A percentile compares a stretch with the other conserved stretches of the same genome.
These are phyloP conservation scores for Athetis lepigone DNA, from an alignment of 2,888 invertebrate species.

Conservation along the genomic window DNA sequence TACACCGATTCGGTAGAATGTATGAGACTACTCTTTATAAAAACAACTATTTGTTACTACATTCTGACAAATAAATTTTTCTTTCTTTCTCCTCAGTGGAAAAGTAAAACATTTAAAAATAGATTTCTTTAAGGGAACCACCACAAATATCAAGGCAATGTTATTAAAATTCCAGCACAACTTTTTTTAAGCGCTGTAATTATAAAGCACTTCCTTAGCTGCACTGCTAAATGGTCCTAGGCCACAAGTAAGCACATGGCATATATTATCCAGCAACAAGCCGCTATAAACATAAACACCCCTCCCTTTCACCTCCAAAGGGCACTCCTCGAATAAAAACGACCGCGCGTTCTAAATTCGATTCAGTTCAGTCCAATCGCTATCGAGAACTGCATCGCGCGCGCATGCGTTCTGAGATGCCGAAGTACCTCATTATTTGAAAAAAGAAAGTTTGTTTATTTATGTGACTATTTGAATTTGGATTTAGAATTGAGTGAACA, in stretches of 20 bases:
- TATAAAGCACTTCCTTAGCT: slow-evolving; percentile 54
- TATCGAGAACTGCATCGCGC: slow-evolving; percentile 60
- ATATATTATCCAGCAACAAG: slow-evolving; percentile 52
- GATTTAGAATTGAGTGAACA: slow-evolving; percentile 56
- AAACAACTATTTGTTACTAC: too few relatives aligned
- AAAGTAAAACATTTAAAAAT: too few relatives aligned
- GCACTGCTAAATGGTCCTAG: slow-evolving; percentile 42
- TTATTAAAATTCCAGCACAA: background rate
- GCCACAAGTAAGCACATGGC: slow-evolving; percentile 62
- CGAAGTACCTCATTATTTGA: slow-evolving; percentile 43
- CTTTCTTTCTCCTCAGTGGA: too few relatives aligned
- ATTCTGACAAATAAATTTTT: too few relatives aligned
- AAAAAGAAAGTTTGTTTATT: slow-evolving; percentile 51
- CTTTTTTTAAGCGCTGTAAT: background rate
- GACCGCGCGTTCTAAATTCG: slow-evolving; percentile 73
- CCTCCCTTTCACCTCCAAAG: slow-evolving; percentile 64
- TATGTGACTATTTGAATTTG: slow-evolving; percentile 55
- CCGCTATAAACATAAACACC: slow-evolving; percentile 73
- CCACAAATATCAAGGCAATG: too few relatives aligned
- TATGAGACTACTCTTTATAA: too few relatives aligned
- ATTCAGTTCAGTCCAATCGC: slow-evolving; percentile 78
- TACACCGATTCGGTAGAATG: too few relatives aligned
- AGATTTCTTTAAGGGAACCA: too few relatives aligned
- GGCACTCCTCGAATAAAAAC: slow-evolving; percentile 76
- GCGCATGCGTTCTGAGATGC: slow-evolving; percentile 55